Evolutionary conservation across 1,140 invertebrate species (phyloP).

Genomic region (Drosophila pectinifera): DNA sequence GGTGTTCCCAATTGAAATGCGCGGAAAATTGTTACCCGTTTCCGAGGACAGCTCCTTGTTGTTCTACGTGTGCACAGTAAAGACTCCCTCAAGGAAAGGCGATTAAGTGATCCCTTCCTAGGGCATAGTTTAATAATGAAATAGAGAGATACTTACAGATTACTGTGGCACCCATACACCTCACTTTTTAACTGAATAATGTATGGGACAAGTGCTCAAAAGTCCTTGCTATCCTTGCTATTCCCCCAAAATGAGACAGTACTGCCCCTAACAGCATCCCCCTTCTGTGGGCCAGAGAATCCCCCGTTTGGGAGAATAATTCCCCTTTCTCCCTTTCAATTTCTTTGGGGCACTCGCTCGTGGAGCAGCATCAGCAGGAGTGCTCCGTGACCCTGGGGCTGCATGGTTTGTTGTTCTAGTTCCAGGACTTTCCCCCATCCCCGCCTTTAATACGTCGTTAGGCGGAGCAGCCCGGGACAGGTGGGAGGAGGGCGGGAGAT

Average conservation of each 20-base stretch:
- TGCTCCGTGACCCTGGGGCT: slow-evolving; percentile 49
- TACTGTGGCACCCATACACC: too few relatives aligned
- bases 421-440: slow-evolving; percentile 22
- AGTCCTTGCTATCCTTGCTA: not conserved
- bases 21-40: slow-evolving; percentile 55
- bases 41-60: slow-evolving; percentile 39
- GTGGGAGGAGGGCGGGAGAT: slow-evolving; percentile 7
- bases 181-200: too few relatives aligned
- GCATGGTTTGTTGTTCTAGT: slow-evolving; percentile 54
- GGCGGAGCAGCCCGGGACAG: slow-evolving; percentile 2
- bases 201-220: too few relatives aligned
- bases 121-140: not conserved
- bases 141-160: too few relatives aligned
- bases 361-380: slow-evolving; percentile 7
- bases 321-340: slow-evolving; percentile 36
- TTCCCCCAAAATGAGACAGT: not conserved
- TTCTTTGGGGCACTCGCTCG: slow-evolving; percentile 32
- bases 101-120: not conserved
- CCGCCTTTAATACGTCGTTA: slow-evolving; percentile 42
- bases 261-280: slow-evolving; percentile 9
- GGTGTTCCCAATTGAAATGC: slow-evolving; percentile 65
- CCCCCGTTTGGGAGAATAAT: slow-evolving; percentile 8
- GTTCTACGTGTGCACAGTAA: slow-evolving; percentile 14
- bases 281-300: not conserved
- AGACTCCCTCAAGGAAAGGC: not conserved